Evolutionary conservation across 2,113 vertebrate genomes (phyloP).

Genomic region (Beaufortia kweichowensis): DNA sequence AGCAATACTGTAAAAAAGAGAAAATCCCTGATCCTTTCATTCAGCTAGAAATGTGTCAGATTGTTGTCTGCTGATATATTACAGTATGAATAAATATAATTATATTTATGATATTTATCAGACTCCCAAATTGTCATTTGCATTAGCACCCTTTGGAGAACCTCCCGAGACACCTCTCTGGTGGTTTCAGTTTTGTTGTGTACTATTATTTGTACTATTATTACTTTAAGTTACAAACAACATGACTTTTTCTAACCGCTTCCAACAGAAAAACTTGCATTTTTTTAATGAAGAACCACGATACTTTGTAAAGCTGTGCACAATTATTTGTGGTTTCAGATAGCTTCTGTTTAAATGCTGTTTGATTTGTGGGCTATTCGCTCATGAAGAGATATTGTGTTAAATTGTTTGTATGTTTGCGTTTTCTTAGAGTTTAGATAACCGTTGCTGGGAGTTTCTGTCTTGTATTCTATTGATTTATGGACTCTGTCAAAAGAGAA

Average conservation of each 20-base stretch:
- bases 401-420: not conserved
- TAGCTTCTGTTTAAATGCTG: not conserved
- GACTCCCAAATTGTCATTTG: too few relatives aligned
- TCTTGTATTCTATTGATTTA: slow-evolving; percentile 41
- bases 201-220: too few relatives aligned
- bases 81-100: too few relatives aligned
- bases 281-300: too few relatives aligned
- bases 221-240: too few relatives aligned
- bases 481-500: slow-evolving; percentile 35
- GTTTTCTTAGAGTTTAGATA: not conserved
- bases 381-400: not conserved
- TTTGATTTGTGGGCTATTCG: slow-evolving; percentile 4
- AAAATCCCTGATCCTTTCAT: not conserved
- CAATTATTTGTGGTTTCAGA: not conserved
- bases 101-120: too few relatives aligned
- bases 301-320: not conserved
- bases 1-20: not conserved
- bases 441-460: not conserved
- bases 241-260: too few relatives aligned
- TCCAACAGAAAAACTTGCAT: too few relatives aligned
- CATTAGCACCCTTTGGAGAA: too few relatives aligned
- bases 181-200: too few relatives aligned
- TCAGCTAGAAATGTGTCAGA: not conserved
- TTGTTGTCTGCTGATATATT: too few relatives aligned
- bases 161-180: too few relatives aligned